Evolutionary conservation across 2,113 vertebrate species (phyloP).

Genomic region (Meriones unguiculatus): DNA sequence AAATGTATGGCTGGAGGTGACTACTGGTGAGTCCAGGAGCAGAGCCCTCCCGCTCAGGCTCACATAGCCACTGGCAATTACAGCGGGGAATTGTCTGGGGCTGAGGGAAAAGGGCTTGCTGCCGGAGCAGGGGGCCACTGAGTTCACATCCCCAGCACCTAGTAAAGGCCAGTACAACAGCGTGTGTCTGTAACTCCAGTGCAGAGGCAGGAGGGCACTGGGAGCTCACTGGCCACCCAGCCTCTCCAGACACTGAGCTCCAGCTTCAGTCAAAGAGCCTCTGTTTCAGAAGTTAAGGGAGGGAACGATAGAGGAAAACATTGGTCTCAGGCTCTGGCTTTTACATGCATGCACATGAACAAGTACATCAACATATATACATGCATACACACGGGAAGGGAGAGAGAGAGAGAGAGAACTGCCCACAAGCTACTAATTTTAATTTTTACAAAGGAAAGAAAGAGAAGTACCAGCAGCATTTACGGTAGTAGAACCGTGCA

Average conservation of each 20-base stretch:
- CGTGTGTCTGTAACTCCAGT: too few species aligned
- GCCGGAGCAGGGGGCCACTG: background rate
- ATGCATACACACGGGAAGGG: background rate
- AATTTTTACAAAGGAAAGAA: background rate
- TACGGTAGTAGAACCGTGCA: background rate
- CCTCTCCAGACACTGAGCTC: background rate
- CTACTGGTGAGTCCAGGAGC: constrained; percentile 92
- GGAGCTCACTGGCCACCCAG: background rate
- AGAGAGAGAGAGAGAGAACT: background rate
- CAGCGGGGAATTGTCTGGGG: background rate
- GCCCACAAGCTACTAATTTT: background rate
- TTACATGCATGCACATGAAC: background rate
- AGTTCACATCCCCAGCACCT: background rate
- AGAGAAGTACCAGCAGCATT: background rate
- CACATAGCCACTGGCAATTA: background rate
- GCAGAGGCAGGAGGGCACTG: background rate
- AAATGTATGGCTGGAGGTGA: constrained; percentile 99
- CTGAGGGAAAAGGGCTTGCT: background rate
- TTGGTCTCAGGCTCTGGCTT: background rate
- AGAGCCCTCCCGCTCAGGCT: background rate
- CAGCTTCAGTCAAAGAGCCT: background rate
- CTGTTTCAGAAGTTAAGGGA: background rate
- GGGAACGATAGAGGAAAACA: background rate
- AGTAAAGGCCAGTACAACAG: background rate
- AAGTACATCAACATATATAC: background rate